These are phyloP conservation scores for Mamestra configurata DNA, from an alignment of 1,140 invertebrate genomes.

Conservation along the genomic window DNA sequence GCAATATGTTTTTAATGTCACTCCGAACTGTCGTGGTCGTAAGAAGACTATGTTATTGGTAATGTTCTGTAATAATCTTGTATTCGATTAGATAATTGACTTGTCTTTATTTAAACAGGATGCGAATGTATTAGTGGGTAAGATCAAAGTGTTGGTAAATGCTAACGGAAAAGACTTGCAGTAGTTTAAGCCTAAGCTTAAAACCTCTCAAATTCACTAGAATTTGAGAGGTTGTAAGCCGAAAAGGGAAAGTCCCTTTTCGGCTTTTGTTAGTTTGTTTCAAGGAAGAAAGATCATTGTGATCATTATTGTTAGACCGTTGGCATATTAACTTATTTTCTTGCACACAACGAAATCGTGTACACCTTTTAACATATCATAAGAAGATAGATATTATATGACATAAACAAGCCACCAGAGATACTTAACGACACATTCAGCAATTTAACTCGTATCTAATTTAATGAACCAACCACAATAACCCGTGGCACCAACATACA, in stretches of 20 bases:
- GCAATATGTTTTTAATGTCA: slow-evolving; percentile 25
- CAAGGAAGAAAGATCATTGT: too few relatives aligned
- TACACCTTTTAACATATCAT: too few relatives aligned
- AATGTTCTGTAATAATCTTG: slow-evolving; percentile 14
- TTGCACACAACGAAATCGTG: too few relatives aligned
- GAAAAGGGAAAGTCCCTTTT: too few relatives aligned
- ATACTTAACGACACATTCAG: neutral
- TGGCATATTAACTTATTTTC: too few relatives aligned
- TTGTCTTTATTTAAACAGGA: slow-evolving; percentile 9
- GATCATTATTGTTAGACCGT: too few relatives aligned
- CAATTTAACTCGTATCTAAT: slow-evolving; percentile 5
- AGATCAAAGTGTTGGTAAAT: neutral
- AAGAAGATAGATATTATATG: too few relatives aligned
- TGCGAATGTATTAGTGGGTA: neutral
- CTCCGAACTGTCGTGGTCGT: neutral
- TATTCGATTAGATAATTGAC: slow-evolving; percentile 22
- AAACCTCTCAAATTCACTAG: too few relatives aligned
- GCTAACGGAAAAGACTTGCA: neutral
- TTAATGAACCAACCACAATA: neutral
- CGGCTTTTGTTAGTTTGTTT: too few relatives aligned
- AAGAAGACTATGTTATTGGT: slow-evolving; percentile 29
- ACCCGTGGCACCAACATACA: neutral
- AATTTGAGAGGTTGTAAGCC: too few relatives aligned
- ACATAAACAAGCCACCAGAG: too few relatives aligned
- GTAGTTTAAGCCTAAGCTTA: too few relatives aligned